A percentile compares a stretch with the other conserved stretches of the same genome.
These are phyloP conservation scores for Limnephilus marmoratus DNA, from an alignment of 2,888 invertebrate genomes.

Conservation along the genomic window DNA sequence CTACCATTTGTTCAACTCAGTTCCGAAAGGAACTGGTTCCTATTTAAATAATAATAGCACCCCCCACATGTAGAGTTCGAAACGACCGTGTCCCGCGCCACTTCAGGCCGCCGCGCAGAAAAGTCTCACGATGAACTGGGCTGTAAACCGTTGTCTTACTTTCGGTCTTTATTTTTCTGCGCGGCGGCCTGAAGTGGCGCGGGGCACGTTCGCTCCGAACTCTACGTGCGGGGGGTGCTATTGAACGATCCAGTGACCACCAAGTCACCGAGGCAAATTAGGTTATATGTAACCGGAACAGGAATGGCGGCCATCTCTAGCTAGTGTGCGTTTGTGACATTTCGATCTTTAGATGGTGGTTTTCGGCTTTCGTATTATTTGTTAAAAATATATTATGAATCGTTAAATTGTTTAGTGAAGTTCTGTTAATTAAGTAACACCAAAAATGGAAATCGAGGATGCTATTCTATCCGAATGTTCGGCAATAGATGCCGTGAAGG, in stretches of 20 bases:
- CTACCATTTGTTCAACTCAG: background rate
- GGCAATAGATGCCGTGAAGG: constrained; percentile 36
- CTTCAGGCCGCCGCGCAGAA: too few species aligned
- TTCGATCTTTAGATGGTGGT: background rate
- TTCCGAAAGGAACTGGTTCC: background rate
- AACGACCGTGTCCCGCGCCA: too few species aligned
- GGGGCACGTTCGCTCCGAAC: too few species aligned
- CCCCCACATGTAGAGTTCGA: too few species aligned
- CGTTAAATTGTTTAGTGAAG: background rate
- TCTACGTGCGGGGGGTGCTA: too few species aligned
- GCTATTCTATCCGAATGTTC: constrained; percentile 36
- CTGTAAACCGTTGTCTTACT: too few species aligned
- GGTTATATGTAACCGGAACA: background rate
- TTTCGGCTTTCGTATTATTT: constrained; percentile 25
- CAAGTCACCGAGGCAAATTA: background rate
- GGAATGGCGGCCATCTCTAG: background rate
- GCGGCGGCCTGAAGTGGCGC: too few species aligned
- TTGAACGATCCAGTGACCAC: background rate
- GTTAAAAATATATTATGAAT: constrained; percentile 6
- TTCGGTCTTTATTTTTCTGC: too few species aligned
- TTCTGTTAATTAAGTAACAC: background rate
- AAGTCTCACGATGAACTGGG: too few species aligned
- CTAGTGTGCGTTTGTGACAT: background rate
- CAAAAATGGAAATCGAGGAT: constrained; percentile 50
- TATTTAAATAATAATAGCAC: background rate